These are phyloP conservation scores for Parapsyche elsis DNA, from an alignment of 1,140 invertebrate species.

Conservation along the genomic window DNA sequence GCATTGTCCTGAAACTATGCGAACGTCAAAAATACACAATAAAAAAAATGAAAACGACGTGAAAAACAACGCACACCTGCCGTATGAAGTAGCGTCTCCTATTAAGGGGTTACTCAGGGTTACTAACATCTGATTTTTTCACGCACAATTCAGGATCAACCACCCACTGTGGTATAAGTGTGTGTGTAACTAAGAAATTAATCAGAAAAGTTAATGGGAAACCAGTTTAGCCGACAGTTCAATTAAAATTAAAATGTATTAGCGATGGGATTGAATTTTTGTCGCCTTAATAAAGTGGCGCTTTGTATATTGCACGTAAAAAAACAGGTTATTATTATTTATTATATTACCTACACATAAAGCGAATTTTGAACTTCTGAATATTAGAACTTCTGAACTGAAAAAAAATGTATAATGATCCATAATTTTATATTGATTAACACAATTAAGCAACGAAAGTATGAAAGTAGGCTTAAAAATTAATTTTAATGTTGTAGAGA, in stretches of 20 bases:
- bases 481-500: no score
- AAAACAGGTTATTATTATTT: no score
- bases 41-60: no score
- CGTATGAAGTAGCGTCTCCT: neutral
- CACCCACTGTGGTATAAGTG: neutral
- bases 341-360: no score
- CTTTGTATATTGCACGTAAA: neutral
- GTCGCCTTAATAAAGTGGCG: neutral
- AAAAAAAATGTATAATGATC: no score
- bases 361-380: no score
- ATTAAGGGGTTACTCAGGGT: constrained; percentile 4
- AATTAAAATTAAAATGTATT: neutral
- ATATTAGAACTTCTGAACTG: no score
- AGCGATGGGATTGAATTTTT: neutral
- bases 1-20: constrained; percentile 9
- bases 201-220: neutral
- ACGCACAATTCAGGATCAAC: constrained; percentile 1
- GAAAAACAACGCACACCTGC: constrained; percentile 20
- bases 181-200: neutral
- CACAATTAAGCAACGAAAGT: no score
- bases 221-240: neutral
- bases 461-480: no score
- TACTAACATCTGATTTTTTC: constrained; percentile 17
- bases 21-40: neutral
- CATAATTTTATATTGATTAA: no score